A percentile compares a stretch with the other conserved stretches of the same genome.
These are phyloP conservation scores for Tenualosa thibaudeaui DNA, from an alignment of 2,797 vertebrate species.

Conservation along the genomic window DNA sequence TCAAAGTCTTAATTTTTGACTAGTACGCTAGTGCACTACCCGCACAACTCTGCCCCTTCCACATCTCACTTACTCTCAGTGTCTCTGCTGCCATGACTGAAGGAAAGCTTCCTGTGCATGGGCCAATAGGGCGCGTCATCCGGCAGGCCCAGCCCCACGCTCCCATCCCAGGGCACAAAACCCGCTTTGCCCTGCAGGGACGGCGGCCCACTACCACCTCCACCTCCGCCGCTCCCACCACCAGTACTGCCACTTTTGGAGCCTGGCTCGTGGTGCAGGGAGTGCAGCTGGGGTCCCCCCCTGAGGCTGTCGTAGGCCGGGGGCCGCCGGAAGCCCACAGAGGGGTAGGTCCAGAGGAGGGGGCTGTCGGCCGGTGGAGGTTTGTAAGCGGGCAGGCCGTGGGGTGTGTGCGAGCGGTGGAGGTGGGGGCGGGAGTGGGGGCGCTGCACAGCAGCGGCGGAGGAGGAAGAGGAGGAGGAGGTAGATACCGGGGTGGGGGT, in stretches of 20 bases:
- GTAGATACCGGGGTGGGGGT: constrained; percentile 56
- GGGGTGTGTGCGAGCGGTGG: constrained; percentile 75
- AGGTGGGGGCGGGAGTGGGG: constrained; percentile 65
- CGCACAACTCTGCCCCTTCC: constrained; percentile 34
- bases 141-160: constrained; percentile 68
- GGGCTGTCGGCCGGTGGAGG: constrained; percentile 79
- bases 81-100: constrained; percentile 82
- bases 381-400: constrained; percentile 76
- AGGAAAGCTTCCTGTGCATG: constrained; percentile 84
- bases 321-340: constrained; percentile 81
- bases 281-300: constrained; percentile 68
- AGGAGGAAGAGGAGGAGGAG: constrained; percentile 59
- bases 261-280: constrained; percentile 69
- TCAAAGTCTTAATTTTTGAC: too few species aligned
- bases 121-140: constrained; percentile 81
- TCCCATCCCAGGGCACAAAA: constrained; percentile 81
- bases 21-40: too few species aligned
- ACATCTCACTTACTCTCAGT: constrained; percentile 79
- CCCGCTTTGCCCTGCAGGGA: constrained; percentile 73
- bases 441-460: constrained; percentile 62
- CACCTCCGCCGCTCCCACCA: constrained; percentile 44
- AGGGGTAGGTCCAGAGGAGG: constrained; percentile 89
- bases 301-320: constrained; percentile 87
- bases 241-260: constrained; percentile 65
- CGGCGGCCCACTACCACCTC: constrained; percentile 62